Conservation (phyloP, 2,888 invertebrate species). For the Amblyteles armatorius region DNA sequence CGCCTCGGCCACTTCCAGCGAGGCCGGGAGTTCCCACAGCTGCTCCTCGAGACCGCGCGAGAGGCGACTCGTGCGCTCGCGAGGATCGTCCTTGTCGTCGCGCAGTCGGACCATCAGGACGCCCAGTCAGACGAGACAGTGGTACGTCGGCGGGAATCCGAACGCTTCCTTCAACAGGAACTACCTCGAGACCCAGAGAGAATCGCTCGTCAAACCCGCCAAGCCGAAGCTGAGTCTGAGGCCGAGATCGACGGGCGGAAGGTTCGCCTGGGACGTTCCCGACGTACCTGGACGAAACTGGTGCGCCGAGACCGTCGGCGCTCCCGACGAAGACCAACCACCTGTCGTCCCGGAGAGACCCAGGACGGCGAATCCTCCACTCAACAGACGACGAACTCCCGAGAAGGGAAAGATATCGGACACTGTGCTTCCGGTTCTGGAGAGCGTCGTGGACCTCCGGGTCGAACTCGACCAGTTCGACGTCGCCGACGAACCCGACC, state of each 20-base stretch:
- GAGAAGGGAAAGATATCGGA: constrained; percentile 60
- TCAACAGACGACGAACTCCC: constrained; percentile 39
- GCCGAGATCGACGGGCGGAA: constrained; percentile 64
- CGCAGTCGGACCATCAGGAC: constrained; percentile 40
- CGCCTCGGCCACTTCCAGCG: constrained; percentile 72
- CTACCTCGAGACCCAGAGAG: constrained; percentile 38
- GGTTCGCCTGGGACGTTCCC: constrained; percentile 68
- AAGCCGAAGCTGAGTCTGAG: constrained; percentile 52
- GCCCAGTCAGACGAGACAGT: constrained; percentile 49
- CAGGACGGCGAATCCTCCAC: constrained; percentile 37
- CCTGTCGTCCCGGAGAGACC: constrained; percentile 22
- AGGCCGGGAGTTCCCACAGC: constrained; percentile 67
- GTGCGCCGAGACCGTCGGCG: constrained; percentile 20
- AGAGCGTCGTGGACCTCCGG: constrained; percentile 62
- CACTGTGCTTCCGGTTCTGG: constrained; percentile 60
- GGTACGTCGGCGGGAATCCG: constrained; percentile 46
- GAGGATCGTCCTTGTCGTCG: constrained; percentile 69
- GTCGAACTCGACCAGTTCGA: constrained; percentile 19
- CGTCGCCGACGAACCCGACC: neutral
- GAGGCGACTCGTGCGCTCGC: constrained; percentile 60
- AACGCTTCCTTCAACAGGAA: constrained; percentile 64
- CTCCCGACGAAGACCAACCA: neutral
- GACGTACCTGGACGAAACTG: constrained; percentile 51
- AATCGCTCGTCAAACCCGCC: neutral
- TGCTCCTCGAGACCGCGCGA: constrained; percentile 68